Evolutionary conservation across 2,797 vertebrate species (phyloP), one percentile per base, ranked within the genome.

Genomic region (Lerista edwardsae): DNA sequence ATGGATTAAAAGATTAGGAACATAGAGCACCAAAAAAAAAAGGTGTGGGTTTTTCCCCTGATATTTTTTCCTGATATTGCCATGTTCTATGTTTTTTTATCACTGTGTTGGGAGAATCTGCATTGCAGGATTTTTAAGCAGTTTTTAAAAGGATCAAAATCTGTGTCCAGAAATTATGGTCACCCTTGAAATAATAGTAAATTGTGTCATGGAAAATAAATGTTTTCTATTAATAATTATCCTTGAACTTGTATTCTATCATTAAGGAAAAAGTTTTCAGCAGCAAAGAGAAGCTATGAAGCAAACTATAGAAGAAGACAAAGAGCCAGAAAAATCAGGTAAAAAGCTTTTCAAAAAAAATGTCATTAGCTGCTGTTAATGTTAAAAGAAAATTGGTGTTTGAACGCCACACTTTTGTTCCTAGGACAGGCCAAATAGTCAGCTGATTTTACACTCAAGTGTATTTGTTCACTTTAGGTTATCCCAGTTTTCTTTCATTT

Each of bases 221-320:
- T 2, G 0, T 83, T 89, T 89, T 25, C 74, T 39, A 69, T 41
- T 83, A 9, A 64, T 88, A 86, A 91, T 44, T 73, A 39, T 8
- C 84, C 61, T 83, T 88, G 1, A 82, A 9, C 9, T 12, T 84
- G 67, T 81, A 85, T 91, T 86, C 82, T 91, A 34, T 51, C 57
- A 7, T 83, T 87, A 90, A 99, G 98, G 99, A 77, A 99, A 98
- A 95, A 97, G 96, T 89, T 99, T 99, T 95, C 99, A 99, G 93
- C 98, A 99, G 74, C 98, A 99, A 95, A 97, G 99, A 93, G 98
- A 99, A 95, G 97, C 98, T 89, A 97, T 99, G 97, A 99, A 98
- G 92, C 98, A 97, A 96, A 98, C 97, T 6, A 96, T 98, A 94
- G 97, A 98, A 85, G 96, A 97, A 91, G 98, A 99, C 93, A 98